phyloP scores from a whole-genome alignment of 2,797 vertebrate species.

The Brachyalestes nurse region DNA sequence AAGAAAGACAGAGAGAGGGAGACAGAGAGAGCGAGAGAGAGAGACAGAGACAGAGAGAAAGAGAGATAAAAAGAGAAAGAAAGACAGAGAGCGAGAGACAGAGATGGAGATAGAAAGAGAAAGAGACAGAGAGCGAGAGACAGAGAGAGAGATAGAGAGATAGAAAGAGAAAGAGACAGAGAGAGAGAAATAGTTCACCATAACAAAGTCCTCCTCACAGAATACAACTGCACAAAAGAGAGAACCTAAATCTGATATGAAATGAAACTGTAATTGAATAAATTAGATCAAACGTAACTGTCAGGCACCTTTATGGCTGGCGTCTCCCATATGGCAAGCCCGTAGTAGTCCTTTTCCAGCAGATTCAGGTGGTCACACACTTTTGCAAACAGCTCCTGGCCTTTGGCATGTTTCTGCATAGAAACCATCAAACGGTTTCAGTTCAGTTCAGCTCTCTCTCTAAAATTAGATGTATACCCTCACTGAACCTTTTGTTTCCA shows the following conservation, averaged over 20 bases:
- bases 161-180: no score
- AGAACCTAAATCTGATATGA: background rate
- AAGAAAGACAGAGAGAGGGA: background rate
- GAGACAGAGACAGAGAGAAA: background rate
- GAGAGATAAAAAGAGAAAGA: background rate
- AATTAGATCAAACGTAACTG: background rate
- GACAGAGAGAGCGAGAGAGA: background rate
- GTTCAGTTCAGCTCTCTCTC: background rate
- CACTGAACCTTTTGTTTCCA: background rate
- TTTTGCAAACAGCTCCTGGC: constrained; percentile 91
- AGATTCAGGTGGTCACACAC: constrained; percentile 97
- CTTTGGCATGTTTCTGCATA: constrained; percentile 93
- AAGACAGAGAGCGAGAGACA: background rate
- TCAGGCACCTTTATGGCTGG: constrained; percentile 81
- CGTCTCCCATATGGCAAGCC: constrained; percentile 89
- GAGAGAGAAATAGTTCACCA: background rate
- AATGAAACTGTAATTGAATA: background rate
- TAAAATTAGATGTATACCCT: background rate
- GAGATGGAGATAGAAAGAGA: background rate
- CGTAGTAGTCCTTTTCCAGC: constrained; percentile 96
- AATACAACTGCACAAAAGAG: background rate
- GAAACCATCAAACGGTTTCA: constrained; percentile 47
- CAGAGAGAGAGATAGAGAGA: background rate
- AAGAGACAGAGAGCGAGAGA: no score
- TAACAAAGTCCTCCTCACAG: background rate